phyloP scores from a whole-genome alignment of 1,140 invertebrate species.

The Drosophila nannoptera region DNA sequence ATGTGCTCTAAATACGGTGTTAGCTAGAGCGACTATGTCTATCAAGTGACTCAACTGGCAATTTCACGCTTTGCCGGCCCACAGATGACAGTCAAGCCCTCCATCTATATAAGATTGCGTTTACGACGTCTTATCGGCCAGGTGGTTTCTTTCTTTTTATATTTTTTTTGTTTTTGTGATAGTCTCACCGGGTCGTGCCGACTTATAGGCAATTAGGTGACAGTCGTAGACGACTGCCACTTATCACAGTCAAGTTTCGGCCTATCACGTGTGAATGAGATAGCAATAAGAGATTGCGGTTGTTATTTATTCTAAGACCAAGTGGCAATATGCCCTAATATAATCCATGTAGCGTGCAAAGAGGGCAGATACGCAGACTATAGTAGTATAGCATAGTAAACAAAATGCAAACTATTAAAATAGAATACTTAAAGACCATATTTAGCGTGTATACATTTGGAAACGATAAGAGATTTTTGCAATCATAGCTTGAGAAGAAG shows the following conservation, averaged over 20 bases:
- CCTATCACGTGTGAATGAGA: conserved; percentile 32
- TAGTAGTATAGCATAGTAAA: background rate
- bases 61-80: background rate
- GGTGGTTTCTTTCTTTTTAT: no score
- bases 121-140: conserved; percentile 32
- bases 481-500: no score
- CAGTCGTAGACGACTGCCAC: conserved; percentile 10
- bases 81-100: conserved; percentile 12
- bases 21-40: conserved; percentile 16
- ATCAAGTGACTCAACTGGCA: no score
- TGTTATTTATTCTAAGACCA: conserved; percentile 19
- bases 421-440: no score
- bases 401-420: background rate
- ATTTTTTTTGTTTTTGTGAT: conserved; percentile 3
- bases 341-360: background rate
- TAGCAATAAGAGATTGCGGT: conserved; percentile 14
- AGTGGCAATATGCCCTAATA: conserved; percentile 8
- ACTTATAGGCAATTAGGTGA: conserved; percentile 30
- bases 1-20: background rate
- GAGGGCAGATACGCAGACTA: background rate
- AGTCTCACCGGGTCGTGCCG: conserved; percentile 14
- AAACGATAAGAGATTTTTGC: no score
- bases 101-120: conserved; percentile 15
- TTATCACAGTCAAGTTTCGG: conserved; percentile 17
- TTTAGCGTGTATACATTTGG: no score